A percentile compares a stretch with the other conserved stretches of the same genome.
These are phyloP conservation scores for Patella ulyssiponensis DNA, from an alignment of 2,888 invertebrate species.

Conservation along the genomic window DNA sequence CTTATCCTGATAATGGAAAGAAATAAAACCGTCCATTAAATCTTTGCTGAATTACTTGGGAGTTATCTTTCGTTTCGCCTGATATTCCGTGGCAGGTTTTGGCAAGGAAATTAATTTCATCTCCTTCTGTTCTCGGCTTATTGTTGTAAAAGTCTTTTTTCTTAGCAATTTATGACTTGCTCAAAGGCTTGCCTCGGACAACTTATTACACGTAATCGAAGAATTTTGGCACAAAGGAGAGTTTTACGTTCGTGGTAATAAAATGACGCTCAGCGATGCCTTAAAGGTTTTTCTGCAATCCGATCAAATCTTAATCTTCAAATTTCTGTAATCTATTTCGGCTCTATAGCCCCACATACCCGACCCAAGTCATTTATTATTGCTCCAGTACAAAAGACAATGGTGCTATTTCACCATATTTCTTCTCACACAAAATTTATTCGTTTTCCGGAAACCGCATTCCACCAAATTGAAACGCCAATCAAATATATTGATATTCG, in stretches of 20 bases:
- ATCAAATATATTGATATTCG: slow-evolving; percentile 10
- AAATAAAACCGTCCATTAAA: too few species aligned
- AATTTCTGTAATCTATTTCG: slow-evolving; percentile 7
- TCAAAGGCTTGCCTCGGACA: slow-evolving; percentile 7
- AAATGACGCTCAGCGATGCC: slow-evolving; percentile 2
- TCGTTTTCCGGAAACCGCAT: slow-evolving; percentile 12
- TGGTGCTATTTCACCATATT: neutral
- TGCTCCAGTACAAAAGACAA: neutral
- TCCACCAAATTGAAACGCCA: slow-evolving; percentile 12
- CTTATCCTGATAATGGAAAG: too few species aligned
- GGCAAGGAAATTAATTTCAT: slow-evolving; percentile 7
- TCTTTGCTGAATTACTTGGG: too few species aligned
- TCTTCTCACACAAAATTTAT: slow-evolving; percentile 4
- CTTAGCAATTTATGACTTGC: slow-evolving; percentile 9
- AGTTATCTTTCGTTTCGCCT: neutral
- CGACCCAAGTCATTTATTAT: neutral
- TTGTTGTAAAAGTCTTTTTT: slow-evolving; percentile 5
- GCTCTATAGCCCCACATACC: neutral
- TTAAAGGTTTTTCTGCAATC: neutral
- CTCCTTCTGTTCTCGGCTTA: neutral
- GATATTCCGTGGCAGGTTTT: neutral
- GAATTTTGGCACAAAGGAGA: slow-evolving; percentile 9
- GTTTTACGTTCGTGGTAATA: slow-evolving; percentile 5
- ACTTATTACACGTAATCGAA: slow-evolving; percentile 11
- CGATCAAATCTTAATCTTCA: slow-evolving; percentile 2